These are phyloP conservation scores for Geopemphigus sp. DNA, from an alignment of 1,140 invertebrate species.

Conservation along the genomic window DNA sequence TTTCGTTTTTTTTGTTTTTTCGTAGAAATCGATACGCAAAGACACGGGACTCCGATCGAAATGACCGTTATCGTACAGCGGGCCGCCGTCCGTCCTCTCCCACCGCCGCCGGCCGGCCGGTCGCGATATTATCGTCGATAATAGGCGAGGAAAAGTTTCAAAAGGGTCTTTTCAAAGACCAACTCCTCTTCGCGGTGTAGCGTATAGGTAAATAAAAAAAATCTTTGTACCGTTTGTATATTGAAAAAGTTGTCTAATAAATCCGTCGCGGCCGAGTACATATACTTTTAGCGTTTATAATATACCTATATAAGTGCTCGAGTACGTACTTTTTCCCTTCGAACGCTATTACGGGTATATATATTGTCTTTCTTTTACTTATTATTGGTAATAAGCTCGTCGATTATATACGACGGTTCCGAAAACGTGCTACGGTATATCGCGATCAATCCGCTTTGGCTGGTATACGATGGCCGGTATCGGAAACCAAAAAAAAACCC, in stretches of 20 bases:
- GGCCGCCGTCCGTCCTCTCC: neutral
- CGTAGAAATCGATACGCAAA: neutral
- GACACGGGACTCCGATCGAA: neutral
- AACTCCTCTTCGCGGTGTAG: too few relatives aligned
- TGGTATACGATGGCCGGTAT: too few relatives aligned
- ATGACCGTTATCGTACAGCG: neutral
- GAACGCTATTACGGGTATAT: too few relatives aligned
- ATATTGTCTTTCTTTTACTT: too few relatives aligned
- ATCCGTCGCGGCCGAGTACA: neutral
- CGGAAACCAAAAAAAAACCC: too few relatives aligned
- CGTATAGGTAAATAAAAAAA: slow-evolving; percentile 7
- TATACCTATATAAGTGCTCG: neutral
- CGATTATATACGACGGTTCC: too few relatives aligned
- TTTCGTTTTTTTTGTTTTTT: neutral
- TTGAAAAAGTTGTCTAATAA: slow-evolving; percentile 37
- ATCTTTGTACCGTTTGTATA: slow-evolving; percentile 23
- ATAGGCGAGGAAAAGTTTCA: neutral
- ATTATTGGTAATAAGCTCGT: too few relatives aligned
- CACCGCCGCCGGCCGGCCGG: neutral
- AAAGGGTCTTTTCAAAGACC: neutral
- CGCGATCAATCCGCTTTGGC: too few relatives aligned
- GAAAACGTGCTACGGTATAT: too few relatives aligned
- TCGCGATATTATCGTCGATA: neutral
- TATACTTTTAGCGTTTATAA: neutral
- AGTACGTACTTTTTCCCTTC: too few relatives aligned